These are phyloP conservation scores for Callithrix jacchus DNA, from an alignment of 2,113 vertebrate species.

Conservation along the genomic window DNA sequence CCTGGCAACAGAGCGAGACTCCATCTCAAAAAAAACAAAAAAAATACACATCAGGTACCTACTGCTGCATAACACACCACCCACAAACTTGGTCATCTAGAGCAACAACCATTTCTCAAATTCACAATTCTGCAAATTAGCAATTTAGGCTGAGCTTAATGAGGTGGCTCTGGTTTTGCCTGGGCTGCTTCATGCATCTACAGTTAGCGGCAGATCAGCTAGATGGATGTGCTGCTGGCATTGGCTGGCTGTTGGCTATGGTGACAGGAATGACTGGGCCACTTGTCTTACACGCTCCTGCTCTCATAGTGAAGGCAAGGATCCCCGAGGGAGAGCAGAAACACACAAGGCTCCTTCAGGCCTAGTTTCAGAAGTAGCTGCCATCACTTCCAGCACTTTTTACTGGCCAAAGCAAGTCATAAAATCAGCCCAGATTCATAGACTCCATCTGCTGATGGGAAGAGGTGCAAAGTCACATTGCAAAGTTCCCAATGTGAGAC, in stretches of 20 bases:
- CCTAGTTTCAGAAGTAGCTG: not conserved
- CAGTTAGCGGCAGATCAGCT: no score
- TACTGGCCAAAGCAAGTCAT: not conserved
- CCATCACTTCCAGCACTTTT: not conserved
- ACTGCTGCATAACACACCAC: not conserved
- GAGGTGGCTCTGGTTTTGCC: not conserved
- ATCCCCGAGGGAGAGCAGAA: not conserved
- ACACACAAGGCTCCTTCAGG: not conserved
- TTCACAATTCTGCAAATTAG: not conserved
- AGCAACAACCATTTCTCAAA: not conserved
- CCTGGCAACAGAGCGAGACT: no score
- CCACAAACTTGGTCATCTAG: not conserved
- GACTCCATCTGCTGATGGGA: not conserved
- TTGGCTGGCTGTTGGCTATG: not conserved
- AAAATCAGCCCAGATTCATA: not conserved
- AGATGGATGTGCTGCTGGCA: not conserved
- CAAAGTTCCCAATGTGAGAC: not conserved
- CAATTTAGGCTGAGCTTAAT: not conserved
- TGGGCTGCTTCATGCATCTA: accelerated
- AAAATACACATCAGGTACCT: not conserved
- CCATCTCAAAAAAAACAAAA: not conserved
- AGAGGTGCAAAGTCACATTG: not conserved
- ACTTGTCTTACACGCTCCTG: accelerated
- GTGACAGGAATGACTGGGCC: no score
- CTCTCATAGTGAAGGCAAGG: accelerated